Percentiles rank a stretch among this genome's conserved stretches.
phyloP scores from a whole-genome alignment of 2,113 vertebrate species.

The Elgaria multicarinata region DNA sequence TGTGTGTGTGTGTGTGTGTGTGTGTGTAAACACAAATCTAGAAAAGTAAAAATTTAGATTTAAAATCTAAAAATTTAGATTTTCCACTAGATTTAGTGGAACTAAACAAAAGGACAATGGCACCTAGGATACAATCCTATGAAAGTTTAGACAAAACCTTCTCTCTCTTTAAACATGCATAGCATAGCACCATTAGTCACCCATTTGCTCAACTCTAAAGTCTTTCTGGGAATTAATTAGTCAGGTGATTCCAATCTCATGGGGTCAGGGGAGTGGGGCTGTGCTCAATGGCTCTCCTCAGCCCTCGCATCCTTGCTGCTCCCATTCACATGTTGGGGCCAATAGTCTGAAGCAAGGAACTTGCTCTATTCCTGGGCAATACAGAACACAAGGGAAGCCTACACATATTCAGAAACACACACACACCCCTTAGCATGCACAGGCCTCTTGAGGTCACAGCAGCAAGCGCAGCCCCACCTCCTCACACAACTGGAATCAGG shows the following conservation, averaged over 20 bases:
- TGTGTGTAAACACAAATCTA: background rate
- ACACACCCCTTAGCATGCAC: background rate
- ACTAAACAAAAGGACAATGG: background rate
- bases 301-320: background rate
- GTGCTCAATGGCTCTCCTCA: too few relatives aligned
- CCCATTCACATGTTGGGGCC: background rate
- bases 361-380: background rate
- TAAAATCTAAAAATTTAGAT: too few relatives aligned
- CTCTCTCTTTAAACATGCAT: too few relatives aligned
- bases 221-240: background rate
- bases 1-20: too few relatives aligned
- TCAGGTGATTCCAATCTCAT: background rate
- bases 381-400: background rate
- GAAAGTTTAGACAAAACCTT: too few relatives aligned
- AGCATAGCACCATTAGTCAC: background rate
- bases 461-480: background rate
- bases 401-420: background rate
- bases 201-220: background rate
- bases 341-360: background rate
- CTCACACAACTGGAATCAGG: background rate
- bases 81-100: constrained; percentile 33
- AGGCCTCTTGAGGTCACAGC: background rate
- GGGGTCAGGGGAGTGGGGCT: too few relatives aligned
- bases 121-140: background rate
- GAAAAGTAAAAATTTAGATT: constrained; percentile 7